These are phyloP conservation scores for Orientallactaga bullata DNA, from an alignment of 2,113 vertebrate genomes.

Conservation along the genomic window DNA sequence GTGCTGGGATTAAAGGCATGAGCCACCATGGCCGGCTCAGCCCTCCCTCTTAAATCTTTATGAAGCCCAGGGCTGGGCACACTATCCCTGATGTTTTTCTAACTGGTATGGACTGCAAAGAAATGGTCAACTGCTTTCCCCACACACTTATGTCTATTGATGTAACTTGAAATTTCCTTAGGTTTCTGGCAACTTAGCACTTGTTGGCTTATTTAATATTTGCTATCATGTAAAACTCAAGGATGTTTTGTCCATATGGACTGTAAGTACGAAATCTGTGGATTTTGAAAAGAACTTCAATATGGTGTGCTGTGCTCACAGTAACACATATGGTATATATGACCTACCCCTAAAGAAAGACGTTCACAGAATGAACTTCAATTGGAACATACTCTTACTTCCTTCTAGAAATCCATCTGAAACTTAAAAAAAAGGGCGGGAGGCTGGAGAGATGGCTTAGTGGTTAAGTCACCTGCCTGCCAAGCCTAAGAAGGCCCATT, in stretches of 20 bases:
- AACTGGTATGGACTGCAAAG: background rate
- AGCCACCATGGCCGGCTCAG: too few relatives aligned
- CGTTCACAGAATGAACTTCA: conserved; percentile 42
- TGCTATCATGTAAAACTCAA: background rate
- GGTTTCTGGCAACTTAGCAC: conserved; percentile 26
- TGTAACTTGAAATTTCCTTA: conserved; percentile 1
- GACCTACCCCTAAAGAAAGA: conserved; percentile 25
- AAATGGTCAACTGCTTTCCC: conserved; percentile 32
- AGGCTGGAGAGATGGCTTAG: too few relatives aligned
- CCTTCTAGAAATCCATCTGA: conserved; percentile 21
- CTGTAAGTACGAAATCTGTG: conserved; percentile 47
- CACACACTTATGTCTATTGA: conserved; percentile 12
- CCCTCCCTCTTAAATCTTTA: conserved; percentile 1
- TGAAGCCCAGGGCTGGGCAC: background rate
- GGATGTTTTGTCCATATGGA: background rate
- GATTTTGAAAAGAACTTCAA: conserved; percentile 41
- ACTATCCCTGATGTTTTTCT: background rate
- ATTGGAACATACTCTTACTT: background rate
- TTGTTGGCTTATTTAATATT: conserved; percentile 3
- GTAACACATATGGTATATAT: background rate
- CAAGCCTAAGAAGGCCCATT: too few relatives aligned
- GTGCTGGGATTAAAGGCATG: too few relatives aligned
- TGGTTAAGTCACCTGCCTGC: too few relatives aligned
- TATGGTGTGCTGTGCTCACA: conserved; percentile 24
- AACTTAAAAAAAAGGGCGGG: background rate